Evolutionary conservation across 2,797 vertebrate genomes (phyloP).

Genomic region (Aratinga solstitialis): DNA sequence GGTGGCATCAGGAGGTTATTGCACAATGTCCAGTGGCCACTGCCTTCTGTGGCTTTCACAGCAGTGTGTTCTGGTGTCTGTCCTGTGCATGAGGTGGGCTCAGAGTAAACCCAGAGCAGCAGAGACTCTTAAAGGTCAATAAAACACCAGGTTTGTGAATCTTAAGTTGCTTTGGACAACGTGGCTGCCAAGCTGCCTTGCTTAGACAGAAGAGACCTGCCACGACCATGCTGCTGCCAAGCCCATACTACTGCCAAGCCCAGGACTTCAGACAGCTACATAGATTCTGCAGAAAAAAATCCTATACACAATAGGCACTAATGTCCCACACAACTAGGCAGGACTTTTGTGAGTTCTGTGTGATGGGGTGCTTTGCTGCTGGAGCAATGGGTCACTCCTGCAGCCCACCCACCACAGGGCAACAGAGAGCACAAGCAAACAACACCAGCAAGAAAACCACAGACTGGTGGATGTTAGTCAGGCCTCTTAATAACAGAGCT

Average conservation of each 20-base stretch:
- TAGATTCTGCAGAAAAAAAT: background rate
- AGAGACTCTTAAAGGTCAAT: background rate
- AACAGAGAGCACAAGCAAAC: background rate
- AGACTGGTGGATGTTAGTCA: background rate
- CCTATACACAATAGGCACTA: background rate
- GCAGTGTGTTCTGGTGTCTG: background rate
- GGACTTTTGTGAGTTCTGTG: background rate
- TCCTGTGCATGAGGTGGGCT: background rate
- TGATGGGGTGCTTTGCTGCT: background rate
- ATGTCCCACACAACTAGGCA: background rate
- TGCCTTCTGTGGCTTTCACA: background rate
- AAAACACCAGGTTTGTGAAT: background rate
- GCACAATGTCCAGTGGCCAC: background rate
- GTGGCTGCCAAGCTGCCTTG: background rate
- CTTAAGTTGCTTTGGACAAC: background rate
- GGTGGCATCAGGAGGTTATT: background rate
- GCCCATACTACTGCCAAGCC: background rate
- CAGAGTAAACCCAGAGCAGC: background rate
- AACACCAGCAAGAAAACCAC: background rate
- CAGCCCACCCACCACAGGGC: background rate
- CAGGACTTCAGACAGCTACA: background rate
- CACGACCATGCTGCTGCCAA: background rate
- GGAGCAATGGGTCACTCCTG: background rate
- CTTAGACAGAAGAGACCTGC: background rate
- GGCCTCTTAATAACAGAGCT: background rate